Conservation (phyloP, 2,888 invertebrate species). For the Megastigmus dorsalis region DNA sequence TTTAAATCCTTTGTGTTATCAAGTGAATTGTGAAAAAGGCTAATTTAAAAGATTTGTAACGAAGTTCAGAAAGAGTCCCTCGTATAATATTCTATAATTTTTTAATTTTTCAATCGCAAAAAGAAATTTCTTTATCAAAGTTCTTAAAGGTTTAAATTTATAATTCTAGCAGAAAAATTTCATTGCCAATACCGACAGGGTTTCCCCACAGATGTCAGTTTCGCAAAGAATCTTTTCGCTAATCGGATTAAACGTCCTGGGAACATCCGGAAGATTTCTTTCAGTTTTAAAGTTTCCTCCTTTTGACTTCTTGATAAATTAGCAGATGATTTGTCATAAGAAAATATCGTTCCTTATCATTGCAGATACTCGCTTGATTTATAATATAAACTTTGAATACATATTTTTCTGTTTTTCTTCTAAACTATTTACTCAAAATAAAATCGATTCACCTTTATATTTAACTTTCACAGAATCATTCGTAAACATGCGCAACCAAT, state of each 20-base stretch:
- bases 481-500: too few species aligned
- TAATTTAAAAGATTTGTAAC: too few species aligned
- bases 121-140: slow-evolving; percentile 19
- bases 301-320: slow-evolving; percentile 34
- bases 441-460: too few species aligned
- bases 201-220: slow-evolving; percentile 43
- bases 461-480: too few species aligned
- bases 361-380: too few species aligned
- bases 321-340: not conserved
- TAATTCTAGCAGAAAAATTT: slow-evolving; percentile 39
- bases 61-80: too few species aligned
- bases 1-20: too few species aligned
- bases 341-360: not conserved
- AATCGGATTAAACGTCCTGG: slow-evolving; percentile 48
- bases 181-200: slow-evolving; percentile 30
- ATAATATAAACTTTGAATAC: too few species aligned
- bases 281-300: slow-evolving; percentile 22
- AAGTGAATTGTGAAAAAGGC: too few species aligned
- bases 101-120: slow-evolving; percentile 3
- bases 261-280: slow-evolving; percentile 24
- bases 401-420: too few species aligned
- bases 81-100: slow-evolving; percentile 19
- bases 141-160: slow-evolving; percentile 36
- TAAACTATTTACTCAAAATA: too few species aligned
- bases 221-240: slow-evolving; percentile 40